Evolutionary conservation across 2,113 vertebrate species (phyloP).

Genomic region (Percopsis transmontana): DNA sequence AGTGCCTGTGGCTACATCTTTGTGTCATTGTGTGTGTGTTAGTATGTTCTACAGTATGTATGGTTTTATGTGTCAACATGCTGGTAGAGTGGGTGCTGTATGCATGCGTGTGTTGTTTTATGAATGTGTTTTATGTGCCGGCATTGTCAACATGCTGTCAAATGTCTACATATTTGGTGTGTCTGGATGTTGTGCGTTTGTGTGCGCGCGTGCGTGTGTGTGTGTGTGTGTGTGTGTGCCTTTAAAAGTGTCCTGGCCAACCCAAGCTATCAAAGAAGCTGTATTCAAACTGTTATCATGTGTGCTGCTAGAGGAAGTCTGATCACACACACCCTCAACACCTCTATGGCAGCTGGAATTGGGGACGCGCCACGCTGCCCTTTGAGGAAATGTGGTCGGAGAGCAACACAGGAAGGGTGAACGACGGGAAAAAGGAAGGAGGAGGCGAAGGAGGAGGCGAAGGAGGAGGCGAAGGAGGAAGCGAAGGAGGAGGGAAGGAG

Average conservation of each 20-base stretch:
- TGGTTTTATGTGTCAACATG: too few relatives aligned
- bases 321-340: conserved; percentile 2
- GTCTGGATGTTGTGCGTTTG: not conserved
- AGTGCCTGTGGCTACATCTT: too few relatives aligned
- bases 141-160: conserved; percentile 2
- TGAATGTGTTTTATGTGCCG: not conserved
- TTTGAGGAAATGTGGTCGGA: not conserved
- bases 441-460: not conserved
- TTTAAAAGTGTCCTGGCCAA: not conserved
- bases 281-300: conserved; percentile 11
- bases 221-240: conserved; percentile 13
- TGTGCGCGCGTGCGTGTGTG: conserved; percentile 1
- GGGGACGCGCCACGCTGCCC: not conserved
- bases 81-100: conserved; percentile 3
- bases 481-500: not conserved
- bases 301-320: conserved; percentile 19
- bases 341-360: conserved; percentile 3
- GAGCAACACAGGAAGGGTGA: not conserved
- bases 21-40: conserved; percentile 14
- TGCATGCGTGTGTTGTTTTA: conserved; percentile 6
- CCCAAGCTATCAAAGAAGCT: not conserved
- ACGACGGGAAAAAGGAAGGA: not conserved
- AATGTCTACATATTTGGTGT: too few relatives aligned
- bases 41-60: not conserved
- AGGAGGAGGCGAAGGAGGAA: not conserved